Base-by-base conservation (phyloP, 1,140 invertebrate genomes). In the Brachionus plicatilis region DNA sequence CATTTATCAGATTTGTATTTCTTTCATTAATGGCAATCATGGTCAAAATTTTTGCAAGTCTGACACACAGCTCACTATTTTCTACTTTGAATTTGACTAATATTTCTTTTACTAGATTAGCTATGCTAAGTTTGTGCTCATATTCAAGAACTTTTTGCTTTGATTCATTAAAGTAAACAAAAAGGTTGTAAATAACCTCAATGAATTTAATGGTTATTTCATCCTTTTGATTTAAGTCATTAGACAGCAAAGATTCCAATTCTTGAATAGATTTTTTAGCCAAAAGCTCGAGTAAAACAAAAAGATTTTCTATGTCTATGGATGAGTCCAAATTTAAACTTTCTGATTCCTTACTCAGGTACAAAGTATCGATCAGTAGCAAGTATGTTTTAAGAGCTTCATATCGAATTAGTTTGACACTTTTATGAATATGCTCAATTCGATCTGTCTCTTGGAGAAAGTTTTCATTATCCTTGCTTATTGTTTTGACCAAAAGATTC, bases 401-500 rank as follows among this genome's bases (percentile, higher is more conserved):
- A 56, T 60, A 43, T 43, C 79, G 50, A 14, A 82, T 82, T 12
- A 82, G 41, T 29, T 82, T 60, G 37, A 82, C 53, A 65, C 79
- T 82, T 11, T 82, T 82, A 11, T 65, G 41, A 27, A 68, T 68
- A 47, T 82, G 79, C 24, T 82, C 79, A 6, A 82, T 68, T 17
- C 79, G 79, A 20, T 82, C 79, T 41, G 37, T 47, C 5, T 68
- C 79, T 82, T 82, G 53, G 1, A 82, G 65, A 45, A 60, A 14
- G 33, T 60, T 68, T 17, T 82, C 79, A 29, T 82, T 29, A 29
- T 82, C 79, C 47, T 82, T 68, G 29, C 79, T 43, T 45, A 82
- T 68, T 60, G 79, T 82, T 45, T 82, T 45, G 14, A 82, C n/a
- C n/a, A 82, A 82, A 11, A 82, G 43, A 68, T 65, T 41, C 50